phyloP scores from a whole-genome alignment of 2,888 invertebrate species.

The Aporophyla nigra region DNA sequence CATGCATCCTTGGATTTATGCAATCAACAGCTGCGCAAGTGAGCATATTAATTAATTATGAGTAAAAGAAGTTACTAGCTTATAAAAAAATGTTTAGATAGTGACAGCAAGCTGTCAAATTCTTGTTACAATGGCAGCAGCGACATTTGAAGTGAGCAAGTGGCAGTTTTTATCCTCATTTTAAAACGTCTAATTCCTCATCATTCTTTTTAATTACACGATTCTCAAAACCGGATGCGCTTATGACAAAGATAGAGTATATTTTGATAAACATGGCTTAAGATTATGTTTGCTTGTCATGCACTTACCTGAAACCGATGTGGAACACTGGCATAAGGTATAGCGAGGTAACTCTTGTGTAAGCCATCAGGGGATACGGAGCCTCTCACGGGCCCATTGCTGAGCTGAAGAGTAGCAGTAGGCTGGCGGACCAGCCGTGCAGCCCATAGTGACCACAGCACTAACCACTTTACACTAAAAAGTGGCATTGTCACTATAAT shows the following conservation, averaged over 20 bases:
- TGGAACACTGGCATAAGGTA: constrained; percentile 81
- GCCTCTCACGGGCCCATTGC: constrained; percentile 79
- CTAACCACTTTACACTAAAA: constrained; percentile 76
- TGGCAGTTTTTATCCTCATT: too few species aligned
- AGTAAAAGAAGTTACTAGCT: too few species aligned
- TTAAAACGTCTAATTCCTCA: too few species aligned
- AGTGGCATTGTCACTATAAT: constrained; percentile 23
- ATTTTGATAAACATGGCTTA: not conserved
- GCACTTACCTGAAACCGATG: constrained; percentile 79
- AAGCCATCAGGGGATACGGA: constrained; percentile 77
- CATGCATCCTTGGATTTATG: too few species aligned
- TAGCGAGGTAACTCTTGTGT: constrained; percentile 74
- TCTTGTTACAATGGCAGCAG: too few species aligned
- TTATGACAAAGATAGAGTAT: not conserved
- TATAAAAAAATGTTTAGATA: too few species aligned
- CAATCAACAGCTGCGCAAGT: too few species aligned
- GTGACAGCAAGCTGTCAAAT: too few species aligned
- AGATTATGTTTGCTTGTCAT: too few species aligned
- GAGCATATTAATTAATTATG: too few species aligned
- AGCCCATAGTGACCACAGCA: constrained; percentile 85
- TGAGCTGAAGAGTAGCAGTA: constrained; percentile 72
- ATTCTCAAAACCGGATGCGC: not conserved
- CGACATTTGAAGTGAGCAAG: too few species aligned
- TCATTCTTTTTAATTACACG: not conserved
- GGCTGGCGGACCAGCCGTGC: constrained; percentile 82